These are phyloP conservation scores for Eupithecia insigniata DNA, from an alignment of 2,888 invertebrate species.

Conservation along the genomic window DNA sequence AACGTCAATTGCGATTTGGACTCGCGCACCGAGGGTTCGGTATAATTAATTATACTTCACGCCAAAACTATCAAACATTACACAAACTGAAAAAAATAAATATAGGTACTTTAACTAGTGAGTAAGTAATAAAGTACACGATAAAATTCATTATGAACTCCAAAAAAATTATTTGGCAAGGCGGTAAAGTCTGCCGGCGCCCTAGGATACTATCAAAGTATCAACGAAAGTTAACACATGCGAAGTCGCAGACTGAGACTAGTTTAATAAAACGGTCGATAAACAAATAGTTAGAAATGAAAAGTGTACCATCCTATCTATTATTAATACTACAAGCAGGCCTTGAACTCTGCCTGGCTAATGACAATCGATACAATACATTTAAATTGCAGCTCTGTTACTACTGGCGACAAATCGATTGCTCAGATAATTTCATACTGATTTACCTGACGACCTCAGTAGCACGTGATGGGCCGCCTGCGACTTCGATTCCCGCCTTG, in stretches of 20 bases:
- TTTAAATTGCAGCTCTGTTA: slow-evolving; percentile 17
- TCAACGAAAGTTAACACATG: too few species aligned
- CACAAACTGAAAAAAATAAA: too few species aligned
- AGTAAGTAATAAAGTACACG: too few species aligned
- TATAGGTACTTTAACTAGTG: too few species aligned
- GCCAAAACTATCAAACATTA: too few species aligned
- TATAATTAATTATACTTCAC: too few species aligned
- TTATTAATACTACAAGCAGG: slow-evolving; percentile 15
- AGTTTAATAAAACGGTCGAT: not conserved
- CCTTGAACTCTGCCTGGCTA: slow-evolving; percentile 35
- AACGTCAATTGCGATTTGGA: too few species aligned
- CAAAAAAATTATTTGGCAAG: too few species aligned
- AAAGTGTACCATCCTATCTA: slow-evolving; percentile 24
- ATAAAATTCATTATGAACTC: too few species aligned
- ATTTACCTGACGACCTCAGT: not conserved
- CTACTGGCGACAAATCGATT: not conserved
- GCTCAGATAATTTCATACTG: not conserved
- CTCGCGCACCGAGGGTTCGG: too few species aligned
- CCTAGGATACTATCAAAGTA: too few species aligned
- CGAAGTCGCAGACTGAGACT: not conserved
- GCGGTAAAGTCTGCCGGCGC: too few species aligned
- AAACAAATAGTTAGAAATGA: not conserved
- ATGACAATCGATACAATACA: slow-evolving; percentile 29
- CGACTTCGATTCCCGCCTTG: not conserved
- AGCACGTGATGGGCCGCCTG: not conserved